phyloP scores from a whole-genome alignment of 1,140 invertebrate species.

The Lordiphosa stackelbergi region DNA sequence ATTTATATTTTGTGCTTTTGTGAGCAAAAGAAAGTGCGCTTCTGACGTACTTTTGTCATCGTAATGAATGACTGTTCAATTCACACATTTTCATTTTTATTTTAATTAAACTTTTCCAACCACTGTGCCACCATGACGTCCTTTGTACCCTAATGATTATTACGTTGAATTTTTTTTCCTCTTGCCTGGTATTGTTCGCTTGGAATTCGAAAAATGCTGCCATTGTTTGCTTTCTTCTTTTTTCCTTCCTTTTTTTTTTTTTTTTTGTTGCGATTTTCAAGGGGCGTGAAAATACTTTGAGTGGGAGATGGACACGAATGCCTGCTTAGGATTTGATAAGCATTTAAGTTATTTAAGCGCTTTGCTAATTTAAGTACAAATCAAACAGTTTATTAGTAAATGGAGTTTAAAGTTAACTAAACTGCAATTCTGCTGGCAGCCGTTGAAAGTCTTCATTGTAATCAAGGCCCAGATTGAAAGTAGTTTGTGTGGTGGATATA shows the following conservation, averaged over 20 bases:
- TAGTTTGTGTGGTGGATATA: too few relatives aligned
- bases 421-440: too few relatives aligned
- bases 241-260: background rate
- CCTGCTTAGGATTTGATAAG: slow-evolving; percentile 36
- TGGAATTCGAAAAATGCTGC: slow-evolving; percentile 27
- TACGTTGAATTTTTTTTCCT: slow-evolving; percentile 36
- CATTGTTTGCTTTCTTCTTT: slow-evolving; percentile 46
- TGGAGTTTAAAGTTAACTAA: too few relatives aligned
- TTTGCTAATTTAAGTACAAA: slow-evolving; percentile 46
- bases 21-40: too few relatives aligned
- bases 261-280: slow-evolving; percentile 42
- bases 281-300: slow-evolving; percentile 49
- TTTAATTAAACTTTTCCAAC: too few relatives aligned
- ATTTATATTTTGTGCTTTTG: too few relatives aligned
- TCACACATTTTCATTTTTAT: too few relatives aligned
- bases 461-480: too few relatives aligned
- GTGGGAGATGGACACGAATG: background rate
- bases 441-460: too few relatives aligned
- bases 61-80: too few relatives aligned
- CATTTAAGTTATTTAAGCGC: slow-evolving; percentile 48
- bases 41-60: too few relatives aligned
- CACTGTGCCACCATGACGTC: slow-evolving; percentile 19
- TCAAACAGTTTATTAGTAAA: too few relatives aligned
- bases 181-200: slow-evolving; percentile 34
- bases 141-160: slow-evolving; percentile 70